Evolutionary conservation across 2,797 vertebrate genomes (phyloP).

Genomic region (Zenarchopterus dispar): DNA sequence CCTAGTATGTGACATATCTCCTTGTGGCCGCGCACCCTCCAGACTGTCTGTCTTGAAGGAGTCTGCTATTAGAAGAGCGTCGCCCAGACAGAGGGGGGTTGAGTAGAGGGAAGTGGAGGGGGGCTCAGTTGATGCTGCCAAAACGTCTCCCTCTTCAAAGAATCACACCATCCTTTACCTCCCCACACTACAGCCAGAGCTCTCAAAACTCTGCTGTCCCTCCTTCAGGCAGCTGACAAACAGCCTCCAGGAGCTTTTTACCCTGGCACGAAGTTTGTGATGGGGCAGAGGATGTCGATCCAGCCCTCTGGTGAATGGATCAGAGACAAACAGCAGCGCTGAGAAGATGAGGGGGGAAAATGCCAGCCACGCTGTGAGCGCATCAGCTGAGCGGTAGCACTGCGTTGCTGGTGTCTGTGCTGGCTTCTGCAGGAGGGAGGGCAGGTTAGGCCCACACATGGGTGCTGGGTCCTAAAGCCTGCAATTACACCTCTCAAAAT

Average conservation of each 20-base stretch:
- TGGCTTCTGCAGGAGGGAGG: conserved; percentile 83
- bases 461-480: conserved; percentile 91
- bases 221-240: conserved; percentile 32
- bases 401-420: conserved; percentile 88
- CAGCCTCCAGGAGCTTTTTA: conserved; percentile 4
- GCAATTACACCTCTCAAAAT: conserved; percentile 2
- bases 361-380: conserved; percentile 53
- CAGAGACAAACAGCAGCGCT: conserved; percentile 9
- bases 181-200: conserved; percentile 24
- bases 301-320: conserved; percentile 31
- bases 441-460: conserved; percentile 55
- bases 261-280: conserved; percentile 32
- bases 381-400: conserved; percentile 87
- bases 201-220: conserved; percentile 24
- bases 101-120: conserved; percentile 27
- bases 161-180: conserved; percentile 55
- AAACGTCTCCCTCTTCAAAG: conserved; percentile 41
- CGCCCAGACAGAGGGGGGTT: conserved; percentile 58
- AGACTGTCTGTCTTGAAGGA: conserved; percentile 25
- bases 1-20: conserved; percentile 91
- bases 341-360: neutral
- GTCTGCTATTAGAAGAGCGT: conserved; percentile 33
- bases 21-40: conserved; percentile 17
- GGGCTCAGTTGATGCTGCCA: conserved; percentile 60
- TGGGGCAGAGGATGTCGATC: conserved; percentile 10